Evolutionary conservation across 2,888 invertebrate species (phyloP).

Genomic region (Ectemnius lituratus): DNA sequence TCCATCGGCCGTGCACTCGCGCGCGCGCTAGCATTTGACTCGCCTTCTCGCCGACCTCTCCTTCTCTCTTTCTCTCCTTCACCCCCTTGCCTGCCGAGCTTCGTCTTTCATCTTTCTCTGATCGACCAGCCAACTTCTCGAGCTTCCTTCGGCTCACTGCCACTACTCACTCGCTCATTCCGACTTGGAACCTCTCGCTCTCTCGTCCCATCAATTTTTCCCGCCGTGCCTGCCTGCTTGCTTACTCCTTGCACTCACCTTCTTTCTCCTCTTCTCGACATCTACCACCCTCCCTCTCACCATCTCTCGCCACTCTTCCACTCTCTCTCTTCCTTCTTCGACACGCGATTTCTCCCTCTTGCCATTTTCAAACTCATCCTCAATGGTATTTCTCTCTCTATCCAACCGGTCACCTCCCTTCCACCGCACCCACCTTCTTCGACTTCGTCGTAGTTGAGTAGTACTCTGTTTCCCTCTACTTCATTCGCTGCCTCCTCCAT

Average conservation of each 20-base stretch:
- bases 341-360: not conserved
- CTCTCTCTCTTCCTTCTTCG: slow-evolving; percentile 18
- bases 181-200: not conserved
- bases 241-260: slow-evolving; percentile 19
- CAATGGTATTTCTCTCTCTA: slow-evolving; percentile 1
- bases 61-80: not conserved
- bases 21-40: slow-evolving; percentile 57
- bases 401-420: not conserved
- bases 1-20: slow-evolving; percentile 67
- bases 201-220: slow-evolving; percentile 24
- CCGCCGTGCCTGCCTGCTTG: slow-evolving; percentile 16
- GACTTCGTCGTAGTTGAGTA: too few relatives aligned
- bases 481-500: not conserved
- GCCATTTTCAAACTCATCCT: not conserved
- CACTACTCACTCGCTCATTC: slow-evolving; percentile 23
- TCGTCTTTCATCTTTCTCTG: not conserved
- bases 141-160: not conserved
- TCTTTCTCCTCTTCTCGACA: slow-evolving; percentile 18
- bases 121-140: not conserved
- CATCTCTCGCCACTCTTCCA: slow-evolving; percentile 24
- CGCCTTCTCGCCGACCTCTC: slow-evolving; percentile 46
- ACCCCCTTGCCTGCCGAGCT: not conserved
- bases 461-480: not conserved
- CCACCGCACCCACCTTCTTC: too few relatives aligned
- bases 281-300: slow-evolving; percentile 15